Conservation (phyloP, 23 tunicate genomes). For the Ciona savignyi region DNA sequence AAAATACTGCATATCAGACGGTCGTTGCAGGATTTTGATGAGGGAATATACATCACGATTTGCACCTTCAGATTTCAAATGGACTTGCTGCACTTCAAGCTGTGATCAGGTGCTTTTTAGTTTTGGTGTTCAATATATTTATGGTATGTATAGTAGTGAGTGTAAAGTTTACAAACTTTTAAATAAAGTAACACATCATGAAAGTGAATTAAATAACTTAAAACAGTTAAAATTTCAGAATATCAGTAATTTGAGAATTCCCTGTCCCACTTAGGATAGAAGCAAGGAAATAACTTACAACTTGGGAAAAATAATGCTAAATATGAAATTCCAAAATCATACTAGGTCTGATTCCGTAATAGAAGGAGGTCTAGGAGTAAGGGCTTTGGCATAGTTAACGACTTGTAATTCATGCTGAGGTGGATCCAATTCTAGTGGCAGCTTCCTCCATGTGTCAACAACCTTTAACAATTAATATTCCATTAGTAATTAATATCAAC, state of each 20-base stretch:
- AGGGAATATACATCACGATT: constrained; percentile 68
- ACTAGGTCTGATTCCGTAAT: constrained; percentile 35
- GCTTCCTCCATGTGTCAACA: constrained; percentile 61
- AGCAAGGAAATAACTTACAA: no score
- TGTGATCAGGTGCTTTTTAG: no score
- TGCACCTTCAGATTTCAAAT: constrained; percentile 54
- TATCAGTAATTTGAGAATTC: no score
- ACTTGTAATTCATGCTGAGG: constrained; percentile 40
- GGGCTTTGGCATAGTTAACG: constrained; percentile 23
- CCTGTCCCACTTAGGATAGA: background rate
- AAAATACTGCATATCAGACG: constrained; percentile 79
- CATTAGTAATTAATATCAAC: background rate
- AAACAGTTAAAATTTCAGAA: no score
- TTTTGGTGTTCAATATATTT: no score
- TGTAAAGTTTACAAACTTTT: no score
- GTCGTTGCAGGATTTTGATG: constrained; percentile 74
- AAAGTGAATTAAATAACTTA: no score
- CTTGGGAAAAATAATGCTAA: background rate
- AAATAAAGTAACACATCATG: no score
- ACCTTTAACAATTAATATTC: no score
- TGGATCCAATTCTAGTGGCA: constrained; percentile 26
- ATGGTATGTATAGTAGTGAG: no score
- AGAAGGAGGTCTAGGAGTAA: constrained; percentile 16
- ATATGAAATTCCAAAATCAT: background rate
- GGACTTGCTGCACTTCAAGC: constrained; percentile 78